Base-by-base conservation (phyloP, 2,797 vertebrate species). In the Bufotes viridis region DNA sequence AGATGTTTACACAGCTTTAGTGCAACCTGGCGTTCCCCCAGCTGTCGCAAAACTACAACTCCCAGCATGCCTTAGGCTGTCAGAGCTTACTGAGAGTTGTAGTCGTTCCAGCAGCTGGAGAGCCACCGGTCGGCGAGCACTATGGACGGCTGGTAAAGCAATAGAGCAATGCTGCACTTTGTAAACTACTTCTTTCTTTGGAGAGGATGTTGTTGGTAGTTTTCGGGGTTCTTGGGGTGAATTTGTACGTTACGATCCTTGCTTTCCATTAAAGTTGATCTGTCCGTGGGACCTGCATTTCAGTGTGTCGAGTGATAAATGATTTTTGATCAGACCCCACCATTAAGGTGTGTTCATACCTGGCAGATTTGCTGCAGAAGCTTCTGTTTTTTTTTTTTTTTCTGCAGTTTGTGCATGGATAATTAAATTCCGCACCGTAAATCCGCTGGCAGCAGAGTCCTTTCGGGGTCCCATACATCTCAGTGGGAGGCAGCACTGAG, bases 201-300 rank as follows among this genome's bases (percentile, higher is more conserved):
- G 29, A 18, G 22, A 63, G 70, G 22, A 24, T 13, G 15, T 13
- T 82, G 49, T 67, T 49, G 29, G 53, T 10, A 61, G 55, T 15
- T 74, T 84, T 76, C 8, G 69, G 58, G 61, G 75, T 53, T 17
- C 8, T 17, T 20, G 20, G 11, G 69, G 22, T 58, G 79, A 61
- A 61, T 81, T 81, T 81, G 60, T 81, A 81, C 79, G 10, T 11
- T n/a, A 14, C 7, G 63, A 49, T 74, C 29, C 24, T 57, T 24
- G 26, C 34, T 75, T 49, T 76, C 12, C 70, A 85, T 85, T 85
- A 85, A 85, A 78, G 10, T 17, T 60, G n/a, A 55, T 76, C 34
- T 78, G 83, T 75, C 83, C 29, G 2, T 17, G 34, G 14, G 7
- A 24, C 57, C 70, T 63, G 58, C 29, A 20, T 7, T 13, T 65